A percentile compares a stretch with the other conserved stretches of the same genome.
Conservation (phyloP, 2,113 vertebrate species). For the Butastur rufipennis region DNA sequence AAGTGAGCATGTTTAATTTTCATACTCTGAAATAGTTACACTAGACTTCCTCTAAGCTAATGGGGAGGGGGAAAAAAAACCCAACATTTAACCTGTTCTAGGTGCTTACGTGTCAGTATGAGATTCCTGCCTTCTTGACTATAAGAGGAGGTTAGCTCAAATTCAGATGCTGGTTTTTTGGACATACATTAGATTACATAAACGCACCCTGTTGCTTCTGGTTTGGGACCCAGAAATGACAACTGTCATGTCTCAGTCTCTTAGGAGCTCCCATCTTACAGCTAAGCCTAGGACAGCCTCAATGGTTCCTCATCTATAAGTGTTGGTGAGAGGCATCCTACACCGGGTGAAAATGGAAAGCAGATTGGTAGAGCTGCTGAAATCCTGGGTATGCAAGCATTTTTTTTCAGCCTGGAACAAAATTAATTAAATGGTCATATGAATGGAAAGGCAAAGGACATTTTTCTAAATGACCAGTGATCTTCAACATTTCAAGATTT, state of each 20-base stretch:
- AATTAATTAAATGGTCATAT: neutral
- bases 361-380: neutral
- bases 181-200: neutral
- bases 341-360: neutral
- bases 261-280: neutral
- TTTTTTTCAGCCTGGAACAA: neutral
- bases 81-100: neutral
- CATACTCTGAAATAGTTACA: neutral
- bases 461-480: neutral
- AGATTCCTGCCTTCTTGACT: neutral
- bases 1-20: neutral
- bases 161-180: neutral
- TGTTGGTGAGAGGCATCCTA: neutral
- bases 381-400: neutral
- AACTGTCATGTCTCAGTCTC: neutral
- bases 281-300: neutral
- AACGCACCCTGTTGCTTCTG: neutral
- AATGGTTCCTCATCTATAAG: neutral
- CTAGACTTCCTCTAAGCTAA: neutral
- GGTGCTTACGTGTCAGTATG: no score
- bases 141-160: neutral
- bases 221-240: neutral
- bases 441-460: neutral
- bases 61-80: accelerated
- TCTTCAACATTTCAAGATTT: neutral